Percentiles rank a stretch among this genome's conserved stretches.
These are phyloP conservation scores for Malacoraja senta DNA, from an alignment of 2,797 vertebrate species.

Conservation along the genomic window DNA sequence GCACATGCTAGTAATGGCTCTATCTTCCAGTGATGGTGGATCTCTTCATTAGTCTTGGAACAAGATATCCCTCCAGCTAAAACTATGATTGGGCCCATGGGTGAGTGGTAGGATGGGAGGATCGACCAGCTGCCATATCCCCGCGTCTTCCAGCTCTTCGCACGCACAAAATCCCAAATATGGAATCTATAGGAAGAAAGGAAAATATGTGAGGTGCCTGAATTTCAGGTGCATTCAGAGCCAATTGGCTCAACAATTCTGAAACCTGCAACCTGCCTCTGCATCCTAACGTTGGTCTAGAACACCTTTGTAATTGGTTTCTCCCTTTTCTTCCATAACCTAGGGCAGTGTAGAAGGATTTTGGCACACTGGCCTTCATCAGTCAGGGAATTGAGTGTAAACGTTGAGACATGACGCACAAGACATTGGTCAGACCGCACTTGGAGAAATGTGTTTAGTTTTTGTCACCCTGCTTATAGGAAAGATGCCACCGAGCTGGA, in stretches of 20 bases:
- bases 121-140: conserved; percentile 92
- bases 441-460: too few relatives aligned
- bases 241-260: background rate
- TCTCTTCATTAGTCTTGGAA: conserved; percentile 66
- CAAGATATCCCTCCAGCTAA: conserved; percentile 96
- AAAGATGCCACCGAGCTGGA: too few relatives aligned
- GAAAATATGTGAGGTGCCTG: background rate
- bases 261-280: background rate
- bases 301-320: background rate
- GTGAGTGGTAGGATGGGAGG: conserved; percentile 94
- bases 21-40: conserved; percentile 42
- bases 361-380: too few relatives aligned
- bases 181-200: conserved; percentile 70
- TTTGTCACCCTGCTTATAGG: too few relatives aligned
- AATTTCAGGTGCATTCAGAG: background rate
- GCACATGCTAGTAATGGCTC: conserved; percentile 37
- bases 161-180: conserved; percentile 95
- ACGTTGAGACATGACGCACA: too few relatives aligned
- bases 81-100: conserved; percentile 94
- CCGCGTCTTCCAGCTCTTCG: conserved; percentile 87
- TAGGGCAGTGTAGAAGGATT: too few relatives aligned
- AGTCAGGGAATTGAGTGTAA: too few relatives aligned
- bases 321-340: too few relatives aligned
- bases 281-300: background rate
- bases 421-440: too few relatives aligned